Conservation (phyloP, 2,113 vertebrate genomes). For the Lepus americanus region DNA sequence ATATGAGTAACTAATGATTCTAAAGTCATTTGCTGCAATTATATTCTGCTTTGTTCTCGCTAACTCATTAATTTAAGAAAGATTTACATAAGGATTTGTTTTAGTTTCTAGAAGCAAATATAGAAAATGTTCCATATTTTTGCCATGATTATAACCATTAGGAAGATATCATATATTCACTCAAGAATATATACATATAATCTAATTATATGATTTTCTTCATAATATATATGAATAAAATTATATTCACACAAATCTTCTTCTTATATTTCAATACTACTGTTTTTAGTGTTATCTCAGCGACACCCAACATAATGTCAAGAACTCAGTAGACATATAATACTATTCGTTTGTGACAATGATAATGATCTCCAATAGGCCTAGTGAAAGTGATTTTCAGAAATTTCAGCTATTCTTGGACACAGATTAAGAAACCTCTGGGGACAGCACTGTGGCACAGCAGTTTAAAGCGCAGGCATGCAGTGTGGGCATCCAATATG, state of each 20-base stretch:
- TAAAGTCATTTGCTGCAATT: constrained; percentile 46
- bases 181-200: constrained; percentile 28
- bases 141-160: background rate
- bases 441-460: no score
- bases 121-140: constrained; percentile 47
- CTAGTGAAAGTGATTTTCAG: constrained; percentile 71
- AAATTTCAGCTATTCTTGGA: constrained; percentile 71
- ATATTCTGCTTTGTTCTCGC: constrained; percentile 43
- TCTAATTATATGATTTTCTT: constrained; percentile 55
- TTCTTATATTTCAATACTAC: constrained; percentile 39
- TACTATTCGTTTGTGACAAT: constrained; percentile 74
- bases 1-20: background rate
- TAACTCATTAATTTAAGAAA: constrained; percentile 54
- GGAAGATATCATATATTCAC: background rate
- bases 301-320: constrained; percentile 54
- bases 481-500: no score
- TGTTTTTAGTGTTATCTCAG: constrained; percentile 46
- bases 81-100: constrained; percentile 28
- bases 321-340: constrained; percentile 61
- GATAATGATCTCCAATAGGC: constrained; percentile 46
- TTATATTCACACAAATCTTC: constrained; percentile 29
- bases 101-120: constrained; percentile 54
- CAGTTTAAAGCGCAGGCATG: no score
- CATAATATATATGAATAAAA: background rate
- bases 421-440: constrained; percentile 40